These are phyloP conservation scores for Odontomachus brunneus DNA, from an alignment of 1,140 invertebrate species.

Conservation along the genomic window DNA sequence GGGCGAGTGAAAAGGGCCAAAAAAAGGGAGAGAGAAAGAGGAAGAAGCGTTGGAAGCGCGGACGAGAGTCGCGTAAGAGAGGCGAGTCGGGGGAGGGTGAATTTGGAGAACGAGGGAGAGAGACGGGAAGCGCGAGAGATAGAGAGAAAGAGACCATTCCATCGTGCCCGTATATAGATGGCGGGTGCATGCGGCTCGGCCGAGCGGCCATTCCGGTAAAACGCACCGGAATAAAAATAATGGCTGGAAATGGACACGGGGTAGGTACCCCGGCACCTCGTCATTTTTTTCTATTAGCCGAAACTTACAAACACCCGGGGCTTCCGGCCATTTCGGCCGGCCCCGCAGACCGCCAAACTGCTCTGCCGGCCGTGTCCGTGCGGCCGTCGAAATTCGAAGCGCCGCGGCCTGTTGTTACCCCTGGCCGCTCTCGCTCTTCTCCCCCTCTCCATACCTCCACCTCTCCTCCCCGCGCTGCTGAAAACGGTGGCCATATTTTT, in stretches of 20 bases:
- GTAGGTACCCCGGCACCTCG: conserved; percentile 69
- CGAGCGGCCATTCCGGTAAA: conserved; percentile 78
- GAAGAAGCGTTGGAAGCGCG: conserved; percentile 45
- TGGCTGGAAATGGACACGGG: conserved; percentile 80
- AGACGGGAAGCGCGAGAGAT: conserved; percentile 27
- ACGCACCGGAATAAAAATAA: conserved; percentile 83
- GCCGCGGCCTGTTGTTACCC: conserved; percentile 56
- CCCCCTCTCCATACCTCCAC: not conserved
- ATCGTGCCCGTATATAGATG: conserved; percentile 73
- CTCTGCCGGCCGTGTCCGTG: conserved; percentile 66
- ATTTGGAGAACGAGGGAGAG: conserved; percentile 54
- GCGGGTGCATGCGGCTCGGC: conserved; percentile 66
- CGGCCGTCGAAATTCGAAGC: conserved; percentile 71
- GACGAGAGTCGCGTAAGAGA: conserved; percentile 57
- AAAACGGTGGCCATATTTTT: conserved; percentile 75
- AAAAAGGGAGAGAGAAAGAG: conserved; percentile 48
- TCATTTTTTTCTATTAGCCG: conserved; percentile 82
- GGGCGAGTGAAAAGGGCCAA: conserved; percentile 15
- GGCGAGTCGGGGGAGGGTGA: conserved; percentile 49
- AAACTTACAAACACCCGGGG: conserved; percentile 81
- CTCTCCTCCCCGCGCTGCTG: conserved; percentile 44
- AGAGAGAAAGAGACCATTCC: conserved; percentile 59
- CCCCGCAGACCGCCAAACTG: conserved; percentile 75
- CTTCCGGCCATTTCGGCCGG: conserved; percentile 78
- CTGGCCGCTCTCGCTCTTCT: not conserved